A percentile compares a stretch with the other conserved stretches of the same genome.
phyloP scores from a whole-genome alignment of 1,140 invertebrate species.

The Lineus longissimus region DNA sequence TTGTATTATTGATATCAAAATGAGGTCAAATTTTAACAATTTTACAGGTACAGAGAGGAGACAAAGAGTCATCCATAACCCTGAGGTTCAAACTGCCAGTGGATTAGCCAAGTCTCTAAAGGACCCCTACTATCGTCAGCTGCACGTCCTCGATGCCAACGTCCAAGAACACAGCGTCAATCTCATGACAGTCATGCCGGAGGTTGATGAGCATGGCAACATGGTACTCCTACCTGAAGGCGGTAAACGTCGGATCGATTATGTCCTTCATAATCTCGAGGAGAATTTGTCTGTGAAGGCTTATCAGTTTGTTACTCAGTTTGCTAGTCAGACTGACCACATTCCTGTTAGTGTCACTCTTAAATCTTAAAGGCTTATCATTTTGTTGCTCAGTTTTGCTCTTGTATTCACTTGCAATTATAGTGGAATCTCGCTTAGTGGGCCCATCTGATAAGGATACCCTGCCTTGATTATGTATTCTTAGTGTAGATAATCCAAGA shows the following conservation, averaged over 20 bases:
- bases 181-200: background rate
- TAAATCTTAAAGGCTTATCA: no score
- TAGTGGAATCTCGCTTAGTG: no score
- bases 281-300: background rate
- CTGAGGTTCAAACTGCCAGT: background rate
- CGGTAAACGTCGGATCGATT: slow-evolving; percentile 5
- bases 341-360: no score
- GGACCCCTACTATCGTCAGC: background rate
- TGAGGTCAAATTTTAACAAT: no score
- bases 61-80: background rate
- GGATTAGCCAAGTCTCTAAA: background rate
- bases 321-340: no score
- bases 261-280: background rate
- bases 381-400: no score
- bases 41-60: slow-evolving; percentile 3
- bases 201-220: background rate
- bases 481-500: no score
- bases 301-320: no score
- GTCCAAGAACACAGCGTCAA: background rate
- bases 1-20: no score
- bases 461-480: no score
- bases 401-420: no score
- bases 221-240: background rate
- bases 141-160: background rate
- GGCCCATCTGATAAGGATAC: no score